These are phyloP conservation scores for Apamea crenata DNA, from an alignment of 2,888 invertebrate genomes.

Conservation along the genomic window DNA sequence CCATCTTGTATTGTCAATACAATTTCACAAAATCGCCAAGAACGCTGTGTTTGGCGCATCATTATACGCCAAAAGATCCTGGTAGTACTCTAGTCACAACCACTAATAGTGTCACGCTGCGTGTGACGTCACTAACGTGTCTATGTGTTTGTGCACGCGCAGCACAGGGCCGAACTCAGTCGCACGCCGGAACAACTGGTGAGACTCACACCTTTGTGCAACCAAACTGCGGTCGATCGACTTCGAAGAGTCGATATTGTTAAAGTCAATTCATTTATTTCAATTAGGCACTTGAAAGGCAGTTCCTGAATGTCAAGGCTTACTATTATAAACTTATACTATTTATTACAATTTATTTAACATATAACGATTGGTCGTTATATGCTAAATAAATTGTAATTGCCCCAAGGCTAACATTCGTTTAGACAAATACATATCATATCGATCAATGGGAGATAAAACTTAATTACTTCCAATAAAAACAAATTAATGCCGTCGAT, in stretches of 20 bases:
- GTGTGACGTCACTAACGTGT: conserved; percentile 77
- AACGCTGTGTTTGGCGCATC: too few relatives aligned
- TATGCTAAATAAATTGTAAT: too few relatives aligned
- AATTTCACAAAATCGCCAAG: neutral
- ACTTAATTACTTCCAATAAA: neutral
- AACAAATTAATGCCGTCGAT: neutral
- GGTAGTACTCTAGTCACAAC: conserved; percentile 15
- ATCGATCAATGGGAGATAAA: neutral
- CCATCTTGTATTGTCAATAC: neutral
- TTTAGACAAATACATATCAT: neutral
- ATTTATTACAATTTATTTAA: neutral
- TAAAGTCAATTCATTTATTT: neutral
- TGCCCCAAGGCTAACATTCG: neutral
- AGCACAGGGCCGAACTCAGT: conserved; percentile 87
- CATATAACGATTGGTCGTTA: too few relatives aligned
- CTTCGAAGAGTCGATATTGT: neutral
- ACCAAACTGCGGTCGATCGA: conserved; percentile 1
- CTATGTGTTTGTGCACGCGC: conserved; percentile 80
- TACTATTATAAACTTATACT: neutral
- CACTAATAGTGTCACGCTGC: conserved; percentile 58
- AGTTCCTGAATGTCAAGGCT: neutral
- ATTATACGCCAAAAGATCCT: neutral
- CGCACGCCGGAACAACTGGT: conserved; percentile 87
- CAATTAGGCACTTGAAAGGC: neutral
- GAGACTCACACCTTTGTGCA: conserved; percentile 74